Evolutionary conservation across 2,888 invertebrate genomes (phyloP), one percentile per base, ranked within the genome.

Genomic region (Chrysodeixis includens): DNA sequence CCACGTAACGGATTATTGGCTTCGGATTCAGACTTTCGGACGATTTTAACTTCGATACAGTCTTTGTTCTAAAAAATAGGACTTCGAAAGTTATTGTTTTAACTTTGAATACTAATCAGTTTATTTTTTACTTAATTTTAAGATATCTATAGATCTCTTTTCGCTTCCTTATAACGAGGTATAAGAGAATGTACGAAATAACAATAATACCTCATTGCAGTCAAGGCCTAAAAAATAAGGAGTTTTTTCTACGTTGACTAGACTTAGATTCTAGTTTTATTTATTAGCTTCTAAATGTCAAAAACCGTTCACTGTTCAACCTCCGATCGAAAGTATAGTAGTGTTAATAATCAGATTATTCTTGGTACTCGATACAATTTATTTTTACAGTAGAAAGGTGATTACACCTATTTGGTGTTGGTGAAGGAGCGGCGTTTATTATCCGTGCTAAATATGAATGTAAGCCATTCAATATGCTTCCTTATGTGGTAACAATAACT

Each of bases 1-100:
- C 55, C 61, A 76, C 76, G 75, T 79, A 68, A 65, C 55, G 56
- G 76, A 52, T 61, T 60, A 58, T 56, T 35, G 6, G 40, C 40
- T 61, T 61, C 56, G 51, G 44, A 58, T 26, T 26, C 6, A 6
- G 26, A 26, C n/a, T n/a, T n/a, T n/a, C n/a, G n/a, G n/a, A 14
- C 18, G 5, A 35, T 57, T 51, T 30, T 20, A 20, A 49, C 46
- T 49, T 10, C 20, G 10, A 20, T 18, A 10, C 0, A 49, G 46
- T 20, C 20, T 16, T 0, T 1, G 9, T 8, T 49, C 10, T 9
- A 20, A 20, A 3, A 10, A 20, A 16, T 44, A n/a, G 18, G 6
- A 49, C 3, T 18, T 49, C 20, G 46, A 18, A 49, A 49, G 46
- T 4, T n/a, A n/a, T 40, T n/a, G 35, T 4, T 40, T 5, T n/a